Evolutionary conservation across 2,113 vertebrate species (phyloP), one percentile per base, ranked within the genome.

Genomic region (Benitochromis conjunctus): DNA sequence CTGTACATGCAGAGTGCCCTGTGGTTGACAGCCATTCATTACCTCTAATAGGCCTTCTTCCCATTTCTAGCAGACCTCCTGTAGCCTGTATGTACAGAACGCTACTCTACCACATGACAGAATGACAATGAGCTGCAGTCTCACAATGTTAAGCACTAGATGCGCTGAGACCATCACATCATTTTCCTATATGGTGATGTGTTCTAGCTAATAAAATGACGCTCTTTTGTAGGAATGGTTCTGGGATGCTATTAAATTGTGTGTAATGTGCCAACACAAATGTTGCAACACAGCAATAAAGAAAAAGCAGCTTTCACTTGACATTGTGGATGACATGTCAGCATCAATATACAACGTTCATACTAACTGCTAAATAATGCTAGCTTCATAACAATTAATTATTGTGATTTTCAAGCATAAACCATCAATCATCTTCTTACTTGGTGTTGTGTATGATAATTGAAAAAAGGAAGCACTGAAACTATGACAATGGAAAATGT

Each of bases 1-100:
- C 54, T 13, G 80, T 79, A 92, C 89, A 92, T 91, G 88, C 84
- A 89, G 88, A 90, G 84, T 80, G 89, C 84, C 89, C 91, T 85
- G 85, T 78, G 89, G 79, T 86, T 94, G 93, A 92, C 94, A 95
- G 86, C 91, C 92, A 94, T 94, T 94, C 90, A 95, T 95, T 94
- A 94, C 81, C 86, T 85, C 82, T 94, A 95, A 94, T 93, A 92
- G 95, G 92, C 92, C 91, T 46, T 84, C 83, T 83, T 88, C 91
- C 91, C 87, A 91, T 92, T 91, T 91, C 85, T 86, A 85, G 80
- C 80, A 88, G 87, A 88, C 91, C 86, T 92, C 88, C 69, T 51
- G 85, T 76, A 87, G 94, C 90, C 90, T 57, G 86, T 87, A 84
- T 87, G 89, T 91, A 90, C 88, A 60, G 85, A 85, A 55, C 82